Percentiles rank a stretch among this genome's conserved stretches.
These are phyloP conservation scores for Ceyx margarethae DNA, from an alignment of 2,113 vertebrate species.

Conservation along the genomic window DNA sequence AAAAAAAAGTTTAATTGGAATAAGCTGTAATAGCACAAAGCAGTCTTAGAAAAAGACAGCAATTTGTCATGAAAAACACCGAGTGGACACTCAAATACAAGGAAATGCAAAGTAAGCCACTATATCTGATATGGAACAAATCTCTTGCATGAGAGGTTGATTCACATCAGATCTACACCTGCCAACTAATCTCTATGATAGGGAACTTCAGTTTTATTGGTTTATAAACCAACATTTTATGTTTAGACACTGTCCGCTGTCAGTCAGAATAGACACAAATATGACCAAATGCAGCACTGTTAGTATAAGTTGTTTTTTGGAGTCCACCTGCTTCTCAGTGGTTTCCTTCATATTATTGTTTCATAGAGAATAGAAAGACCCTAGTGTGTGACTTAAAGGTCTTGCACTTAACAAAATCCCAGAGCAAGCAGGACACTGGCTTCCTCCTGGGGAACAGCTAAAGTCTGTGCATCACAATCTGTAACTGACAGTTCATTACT, in stretches of 20 bases:
- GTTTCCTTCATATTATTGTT: background rate
- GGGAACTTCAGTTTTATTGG: background rate
- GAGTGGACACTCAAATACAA: background rate
- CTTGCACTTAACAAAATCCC: background rate
- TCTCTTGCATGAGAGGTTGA: background rate
- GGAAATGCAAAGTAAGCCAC: background rate
- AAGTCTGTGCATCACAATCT: background rate
- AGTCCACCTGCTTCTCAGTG: background rate
- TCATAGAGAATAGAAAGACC: background rate
- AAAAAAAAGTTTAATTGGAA: background rate
- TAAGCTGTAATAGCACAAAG: background rate
- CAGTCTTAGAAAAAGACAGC: background rate
- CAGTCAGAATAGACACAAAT: background rate
- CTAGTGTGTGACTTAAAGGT: accelerated
- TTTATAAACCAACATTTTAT: background rate
- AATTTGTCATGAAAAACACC: background rate
- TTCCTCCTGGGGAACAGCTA: background rate
- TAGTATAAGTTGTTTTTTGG: background rate
- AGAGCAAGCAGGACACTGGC: background rate
- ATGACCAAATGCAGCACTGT: background rate
- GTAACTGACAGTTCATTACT: accelerated
- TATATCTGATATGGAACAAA: background rate
- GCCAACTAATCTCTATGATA: background rate
- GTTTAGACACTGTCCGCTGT: background rate
- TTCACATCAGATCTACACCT: background rate